Evolutionary conservation across 1,140 invertebrate genomes (phyloP).

Genomic region (Ditylenchus dipsaci): DNA sequence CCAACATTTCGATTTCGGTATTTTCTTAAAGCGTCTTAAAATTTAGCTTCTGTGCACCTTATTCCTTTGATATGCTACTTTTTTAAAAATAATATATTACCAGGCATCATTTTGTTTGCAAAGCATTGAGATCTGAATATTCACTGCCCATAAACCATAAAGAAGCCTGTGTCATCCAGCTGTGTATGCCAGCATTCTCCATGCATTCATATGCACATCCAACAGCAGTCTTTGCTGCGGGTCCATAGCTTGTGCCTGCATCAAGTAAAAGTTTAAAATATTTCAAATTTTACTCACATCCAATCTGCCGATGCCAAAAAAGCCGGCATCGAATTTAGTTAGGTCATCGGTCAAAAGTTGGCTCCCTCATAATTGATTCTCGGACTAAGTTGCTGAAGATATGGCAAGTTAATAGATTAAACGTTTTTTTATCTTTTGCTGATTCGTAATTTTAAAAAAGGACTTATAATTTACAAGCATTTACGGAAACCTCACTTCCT

Average conservation of each 20-base stretch:
- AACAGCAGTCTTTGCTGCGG: slow-evolving; percentile 63
- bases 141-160: slow-evolving; percentile 39
- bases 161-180: slow-evolving; percentile 31
- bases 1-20: no score
- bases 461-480: no score
- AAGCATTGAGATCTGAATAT: slow-evolving; percentile 22
- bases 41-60: no score
- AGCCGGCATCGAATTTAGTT: slow-evolving; percentile 64
- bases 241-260: slow-evolving; percentile 63
- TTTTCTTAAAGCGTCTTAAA: no score
- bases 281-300: no score
- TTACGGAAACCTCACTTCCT: no score
- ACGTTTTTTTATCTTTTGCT: no score
- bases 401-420: no score
- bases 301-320: slow-evolving; percentile 62
- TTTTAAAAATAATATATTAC: slow-evolving; percentile 14
- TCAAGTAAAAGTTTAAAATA: slow-evolving; percentile 16
- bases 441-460: no score
- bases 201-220: slow-evolving; percentile 60
- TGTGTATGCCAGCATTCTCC: slow-evolving; percentile 45
- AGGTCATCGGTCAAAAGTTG: slow-evolving; percentile 66
- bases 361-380: slow-evolving; percentile 31
- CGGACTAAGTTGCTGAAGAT: slow-evolving; percentile 24
- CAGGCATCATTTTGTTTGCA: slow-evolving; percentile 22
- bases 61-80: no score